Base-by-base conservation (phyloP, 2,888 invertebrate genomes). In the Machimus rusticus region DNA sequence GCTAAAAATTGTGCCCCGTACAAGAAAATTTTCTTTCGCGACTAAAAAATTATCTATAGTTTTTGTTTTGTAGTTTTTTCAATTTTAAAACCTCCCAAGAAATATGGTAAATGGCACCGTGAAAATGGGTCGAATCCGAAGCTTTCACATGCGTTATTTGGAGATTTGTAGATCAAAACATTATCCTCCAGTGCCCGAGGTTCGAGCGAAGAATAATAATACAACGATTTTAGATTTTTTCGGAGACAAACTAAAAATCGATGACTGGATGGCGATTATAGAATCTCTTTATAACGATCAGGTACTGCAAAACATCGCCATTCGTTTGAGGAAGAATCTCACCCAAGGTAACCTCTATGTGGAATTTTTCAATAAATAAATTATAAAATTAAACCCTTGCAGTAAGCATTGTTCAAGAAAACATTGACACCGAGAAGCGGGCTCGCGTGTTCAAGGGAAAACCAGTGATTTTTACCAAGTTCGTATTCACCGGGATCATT, bases 241-340 rank as follows among this genome's bases (percentile, higher is more conserved):
- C 89, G 96, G 95, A 84, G 97, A 97, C 90, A 94, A 96, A 89
- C 94, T 97, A 82, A 96, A 95, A 90, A 95, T 96, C 88, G 95
- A 94, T 88, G 96, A 97, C 89, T 97, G 97, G 97, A 93, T 94
- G 43, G 95, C 96, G 1, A 95, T 97, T 79, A 92, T 96, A 82
- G 95, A 96, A 90, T 95, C 97, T 0, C 92, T 97, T 5, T 94
- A 95, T 79, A 94, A 95, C 89, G 97, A 97, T 91, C 94, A 95
- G 82, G 95, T 95, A 88, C 93, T 97, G 5, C 95, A 96, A 91
- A 94, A 95, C 88, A 93, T 97, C 88, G 94, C 94, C 46, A 94
- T 97, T 88, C 94, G 95, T 90, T 95, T 96, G 92, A 94, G 95
- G 34, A 90, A 93, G 90, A 88, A 91, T 90, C 89, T 90, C 88